Base-by-base conservation (phyloP, 2,113 vertebrate species). In the Amia ocellicauda region DNA sequence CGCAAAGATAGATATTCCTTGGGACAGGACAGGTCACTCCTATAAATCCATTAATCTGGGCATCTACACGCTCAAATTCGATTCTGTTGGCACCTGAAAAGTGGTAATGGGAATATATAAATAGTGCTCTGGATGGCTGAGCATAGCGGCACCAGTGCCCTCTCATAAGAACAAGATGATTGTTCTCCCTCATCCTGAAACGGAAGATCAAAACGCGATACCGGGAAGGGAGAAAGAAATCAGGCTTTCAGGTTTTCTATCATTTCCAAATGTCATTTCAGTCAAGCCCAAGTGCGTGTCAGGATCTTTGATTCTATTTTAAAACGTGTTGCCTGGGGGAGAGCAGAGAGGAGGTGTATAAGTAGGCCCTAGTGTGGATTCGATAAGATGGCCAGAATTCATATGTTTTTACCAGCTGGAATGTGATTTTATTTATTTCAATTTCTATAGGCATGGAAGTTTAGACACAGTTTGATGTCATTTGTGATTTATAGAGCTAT, bases 201-300 rank as follows among this genome's bases (percentile, higher is more conserved):
- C 4, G 3, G 13, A 22, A 40, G n/a, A 40, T 22, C 11, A 54
- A 43, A 57, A 42, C 7, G 10, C 19, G 42, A 64, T 29, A 24
- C 31, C 11, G 31, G 31, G 31, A 16, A 24, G 14, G 3, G 42
- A 27, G 20, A 54, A 1, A 24, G 31, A 58, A 58, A 51, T 51
- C 29, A 58, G 22, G 19, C 45, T 51, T 27, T 66, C 63, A 59
- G 43, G 28, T 58, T 58, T 51, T 47, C 55, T 58, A 58, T 66
- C 63, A 58, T 45, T 57, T 66, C 56, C 49, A 58, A 66, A 65
- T 65, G 63, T 58, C 54, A 65, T 50, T 58, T 31, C 54, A 47
- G 22, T 58, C 54, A 31, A 45, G 55, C 63, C 54, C 28, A 14
- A 26, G 19, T 17, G 42, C 26, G 23, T 49, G 55, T 56, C 51